Evolutionary conservation across 2,113 vertebrate species (phyloP).

Genomic region (Thalassarche chlororhynchos): DNA sequence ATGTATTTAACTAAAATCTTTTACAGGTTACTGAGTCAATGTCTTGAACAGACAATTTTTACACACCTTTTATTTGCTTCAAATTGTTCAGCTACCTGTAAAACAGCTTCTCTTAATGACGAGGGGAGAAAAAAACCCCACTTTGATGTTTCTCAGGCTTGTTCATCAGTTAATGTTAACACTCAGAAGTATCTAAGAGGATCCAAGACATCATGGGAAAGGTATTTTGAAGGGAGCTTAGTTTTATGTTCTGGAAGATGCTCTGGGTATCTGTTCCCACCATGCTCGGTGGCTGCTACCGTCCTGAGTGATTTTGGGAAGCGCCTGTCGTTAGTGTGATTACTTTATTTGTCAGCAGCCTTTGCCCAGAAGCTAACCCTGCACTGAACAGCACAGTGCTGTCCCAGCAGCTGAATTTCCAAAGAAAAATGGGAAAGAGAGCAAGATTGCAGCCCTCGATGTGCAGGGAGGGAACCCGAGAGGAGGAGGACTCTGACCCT

Average conservation of each 20-base stretch:
- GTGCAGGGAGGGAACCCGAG: not conserved
- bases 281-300: not conserved
- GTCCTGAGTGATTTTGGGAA: not conserved
- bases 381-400: not conserved
- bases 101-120: conserved; percentile 5
- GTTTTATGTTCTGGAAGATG: not conserved
- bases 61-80: conserved; percentile 36
- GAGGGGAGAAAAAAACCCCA: not conserved
- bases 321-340: not conserved
- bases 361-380: not conserved
- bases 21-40: conserved; percentile 61
- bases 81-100: conserved; percentile 25
- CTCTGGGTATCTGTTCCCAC: not conserved
- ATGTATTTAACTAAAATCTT: conserved; percentile 61
- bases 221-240: not conserved
- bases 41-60: conserved; percentile 31
- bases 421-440: not conserved
- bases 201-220: not conserved
- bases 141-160: conserved; percentile 21
- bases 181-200: conserved; percentile 5
- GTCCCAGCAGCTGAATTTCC: not conserved
- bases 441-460: not conserved
- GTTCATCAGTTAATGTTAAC: not conserved
- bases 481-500: not conserved
- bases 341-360: not conserved